Conservation (phyloP, 2,888 invertebrate species). For the Melitaea athalia region DNA sequence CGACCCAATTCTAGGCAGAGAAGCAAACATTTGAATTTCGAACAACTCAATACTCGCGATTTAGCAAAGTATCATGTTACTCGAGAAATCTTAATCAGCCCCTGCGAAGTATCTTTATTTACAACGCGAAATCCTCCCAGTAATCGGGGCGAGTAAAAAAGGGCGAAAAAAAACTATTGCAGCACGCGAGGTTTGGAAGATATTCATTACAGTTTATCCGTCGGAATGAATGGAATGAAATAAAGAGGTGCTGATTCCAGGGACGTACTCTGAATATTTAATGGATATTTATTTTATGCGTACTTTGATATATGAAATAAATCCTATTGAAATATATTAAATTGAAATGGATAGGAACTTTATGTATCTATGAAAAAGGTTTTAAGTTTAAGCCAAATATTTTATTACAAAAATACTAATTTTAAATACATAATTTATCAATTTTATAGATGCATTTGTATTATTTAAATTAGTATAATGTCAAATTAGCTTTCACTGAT, state of each 20-base stretch:
- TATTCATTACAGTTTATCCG: conserved; percentile 66
- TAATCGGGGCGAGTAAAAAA: conserved; percentile 48
- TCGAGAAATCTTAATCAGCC: conserved; percentile 45
- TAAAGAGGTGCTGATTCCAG: conserved; percentile 56
- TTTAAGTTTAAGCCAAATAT: no score
- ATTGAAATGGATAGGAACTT: no score
- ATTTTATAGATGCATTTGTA: no score
- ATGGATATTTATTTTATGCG: background rate
- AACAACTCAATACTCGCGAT: conserved; percentile 18
- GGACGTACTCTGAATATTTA: conserved; percentile 46
- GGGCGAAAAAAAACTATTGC: conserved; percentile 48
- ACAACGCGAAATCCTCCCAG: conserved; percentile 44
- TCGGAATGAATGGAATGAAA: conserved; percentile 59
- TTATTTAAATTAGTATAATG: no score
- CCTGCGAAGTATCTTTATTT: conserved; percentile 43
- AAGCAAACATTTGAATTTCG: conserved; percentile 26
- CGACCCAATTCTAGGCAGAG: background rate
- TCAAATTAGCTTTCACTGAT: no score
- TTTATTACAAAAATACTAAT: no score
- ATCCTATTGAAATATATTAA: no score
- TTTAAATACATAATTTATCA: no score
- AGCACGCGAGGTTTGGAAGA: conserved; percentile 50
- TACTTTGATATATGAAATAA: no score
- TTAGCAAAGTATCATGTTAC: conserved; percentile 35
- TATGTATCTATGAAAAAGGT: no score